Conservation (phyloP, 1,140 invertebrate species). For the Aphis craccivora region DNA sequence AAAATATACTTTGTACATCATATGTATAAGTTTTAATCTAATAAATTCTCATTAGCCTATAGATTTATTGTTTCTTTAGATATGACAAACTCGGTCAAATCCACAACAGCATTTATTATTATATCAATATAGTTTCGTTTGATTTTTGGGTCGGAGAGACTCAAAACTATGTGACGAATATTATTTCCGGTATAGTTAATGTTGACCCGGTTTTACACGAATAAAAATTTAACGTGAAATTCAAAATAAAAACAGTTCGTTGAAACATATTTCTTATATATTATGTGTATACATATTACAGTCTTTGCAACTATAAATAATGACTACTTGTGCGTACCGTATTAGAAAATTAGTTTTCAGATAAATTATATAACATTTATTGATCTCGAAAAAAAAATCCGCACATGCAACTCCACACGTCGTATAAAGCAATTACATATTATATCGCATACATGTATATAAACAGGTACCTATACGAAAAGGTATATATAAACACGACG, state of each 20-base stretch:
- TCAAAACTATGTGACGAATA: background rate
- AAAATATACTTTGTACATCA: background rate
- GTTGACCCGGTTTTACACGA: background rate
- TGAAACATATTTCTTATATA: background rate
- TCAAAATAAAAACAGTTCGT: background rate
- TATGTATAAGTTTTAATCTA: background rate
- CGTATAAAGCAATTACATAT: background rate
- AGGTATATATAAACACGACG: background rate
- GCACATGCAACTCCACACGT: background rate
- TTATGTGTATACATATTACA: background rate
- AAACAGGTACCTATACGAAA: background rate
- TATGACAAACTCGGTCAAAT: background rate
- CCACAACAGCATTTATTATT: background rate
- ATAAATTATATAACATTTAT: background rate
- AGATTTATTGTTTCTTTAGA: background rate
- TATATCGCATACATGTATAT: no score
- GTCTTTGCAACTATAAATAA: background rate
- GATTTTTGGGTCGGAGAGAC: background rate
- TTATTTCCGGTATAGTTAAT: background rate
- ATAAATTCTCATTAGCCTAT: background rate
- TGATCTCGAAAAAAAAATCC: background rate
- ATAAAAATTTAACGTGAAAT: background rate
- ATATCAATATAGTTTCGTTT: background rate
- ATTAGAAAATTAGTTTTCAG: constrained; percentile 3
- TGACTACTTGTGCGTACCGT: background rate